phyloP scores from a whole-genome alignment of 2,888 invertebrate genomes.

The Amphipyra berbera region DNA sequence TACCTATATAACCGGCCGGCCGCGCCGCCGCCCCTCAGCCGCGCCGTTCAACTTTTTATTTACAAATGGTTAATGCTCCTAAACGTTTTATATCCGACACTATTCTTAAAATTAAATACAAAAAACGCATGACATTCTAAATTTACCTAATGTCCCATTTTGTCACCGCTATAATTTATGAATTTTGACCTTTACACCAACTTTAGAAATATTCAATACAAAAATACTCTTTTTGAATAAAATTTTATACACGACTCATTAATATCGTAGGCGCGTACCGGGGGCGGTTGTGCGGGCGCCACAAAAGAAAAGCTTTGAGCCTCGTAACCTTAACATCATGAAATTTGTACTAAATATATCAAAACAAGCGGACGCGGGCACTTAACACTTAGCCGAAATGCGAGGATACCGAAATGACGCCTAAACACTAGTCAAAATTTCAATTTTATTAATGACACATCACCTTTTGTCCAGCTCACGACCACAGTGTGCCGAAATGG shows the following conservation, averaged over 20 bases:
- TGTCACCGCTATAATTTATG: slow-evolving; percentile 89
- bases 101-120: slow-evolving; percentile 91
- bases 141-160: slow-evolving; percentile 87
- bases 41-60: slow-evolving; percentile 86
- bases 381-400: slow-evolving; percentile 89
- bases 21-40: slow-evolving; percentile 74
- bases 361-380: slow-evolving; percentile 86
- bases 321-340: slow-evolving; percentile 90
- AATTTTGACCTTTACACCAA: slow-evolving; percentile 91
- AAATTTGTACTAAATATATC: slow-evolving; percentile 90
- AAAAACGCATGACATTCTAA: slow-evolving; percentile 90
- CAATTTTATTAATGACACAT: slow-evolving; percentile 67
- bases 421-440: slow-evolving; percentile 87
- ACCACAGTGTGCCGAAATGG: slow-evolving; percentile 56
- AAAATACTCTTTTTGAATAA: slow-evolving; percentile 91
- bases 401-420: slow-evolving; percentile 89
- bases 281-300: slow-evolving; percentile 78
- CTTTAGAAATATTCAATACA: slow-evolving; percentile 91
- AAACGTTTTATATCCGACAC: slow-evolving; percentile 91
- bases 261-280: slow-evolving; percentile 75
- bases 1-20: slow-evolving; percentile 86
- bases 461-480: slow-evolving; percentile 60
- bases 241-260: slow-evolving; percentile 89
- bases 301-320: slow-evolving; percentile 89
- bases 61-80: slow-evolving; percentile 93